Percentiles rank a stretch among this genome's conserved stretches.
These are phyloP conservation scores for Rhinichthys klamathensis DNA, from an alignment of 2,113 vertebrate species.

Conservation along the genomic window DNA sequence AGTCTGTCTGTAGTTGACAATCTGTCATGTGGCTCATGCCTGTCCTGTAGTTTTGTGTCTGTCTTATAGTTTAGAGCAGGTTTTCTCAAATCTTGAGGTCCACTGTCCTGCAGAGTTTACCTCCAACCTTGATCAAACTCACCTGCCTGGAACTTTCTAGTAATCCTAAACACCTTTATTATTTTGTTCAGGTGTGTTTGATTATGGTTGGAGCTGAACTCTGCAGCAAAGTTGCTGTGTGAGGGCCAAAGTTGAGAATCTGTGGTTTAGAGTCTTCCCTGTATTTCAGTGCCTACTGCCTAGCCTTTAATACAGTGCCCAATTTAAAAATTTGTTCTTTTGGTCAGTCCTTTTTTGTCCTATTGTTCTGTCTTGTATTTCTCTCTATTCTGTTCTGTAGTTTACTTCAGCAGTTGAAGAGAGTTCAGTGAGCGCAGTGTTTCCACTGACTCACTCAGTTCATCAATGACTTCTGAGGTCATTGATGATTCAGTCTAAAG, in stretches of 20 bases:
- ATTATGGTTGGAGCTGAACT: no score
- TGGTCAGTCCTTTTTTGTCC: background rate
- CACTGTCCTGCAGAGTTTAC: no score
- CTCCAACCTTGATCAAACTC: no score
- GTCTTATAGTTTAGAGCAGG: background rate
- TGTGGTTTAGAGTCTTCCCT: background rate
- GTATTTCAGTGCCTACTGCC: background rate
- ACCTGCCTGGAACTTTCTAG: no score
- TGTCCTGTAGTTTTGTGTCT: background rate
- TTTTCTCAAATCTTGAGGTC: no score
- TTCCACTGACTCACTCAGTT: conserved; percentile 28
- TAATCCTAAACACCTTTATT: no score
- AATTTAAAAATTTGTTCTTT: background rate
- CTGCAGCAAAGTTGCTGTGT: no score
- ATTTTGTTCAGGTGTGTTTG: no score
- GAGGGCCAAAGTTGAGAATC: no score
- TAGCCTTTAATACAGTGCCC: background rate
- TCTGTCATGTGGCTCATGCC: background rate
- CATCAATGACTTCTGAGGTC: conserved; percentile 27
- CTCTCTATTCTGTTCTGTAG: background rate
- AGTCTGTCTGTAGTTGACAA: background rate
- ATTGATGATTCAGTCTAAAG: conserved; percentile 33
- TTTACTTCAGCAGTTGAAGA: conserved; percentile 2
- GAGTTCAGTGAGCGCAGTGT: background rate
- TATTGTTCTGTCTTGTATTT: background rate